Base-by-base conservation (phyloP, 2,113 vertebrate genomes). In the Chloropsis hardwickii region DNA sequence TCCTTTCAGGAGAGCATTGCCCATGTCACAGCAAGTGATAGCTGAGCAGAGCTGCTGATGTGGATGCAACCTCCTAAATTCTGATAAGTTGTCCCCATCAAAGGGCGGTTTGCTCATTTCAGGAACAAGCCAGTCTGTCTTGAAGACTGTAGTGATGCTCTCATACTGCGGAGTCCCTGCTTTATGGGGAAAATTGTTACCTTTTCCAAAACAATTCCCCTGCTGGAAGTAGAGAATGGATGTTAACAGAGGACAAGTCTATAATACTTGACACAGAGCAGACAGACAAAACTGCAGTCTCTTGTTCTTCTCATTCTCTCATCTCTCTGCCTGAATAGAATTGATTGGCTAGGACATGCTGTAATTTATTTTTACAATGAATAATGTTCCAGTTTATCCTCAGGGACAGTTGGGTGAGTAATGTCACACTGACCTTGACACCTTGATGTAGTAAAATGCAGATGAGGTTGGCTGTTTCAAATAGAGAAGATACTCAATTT, bases 401-500 rank as follows among this genome's bases (percentile, higher is more conserved):
- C 45, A 15, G 92, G 84, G 72, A 92, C 72, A 86, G 76, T 45
- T 92, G 48, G 57, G 81, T 92, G 88, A 94, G n/a, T 94, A 95
- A 92, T 94, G 61, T 96, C 81, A 87, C 27, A 21, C 61, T 14
- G 58, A 94, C 88, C 76, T 94, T 91, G 91, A 72, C 57, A 91
- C 51, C 21, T 11, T 92, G 66, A 54, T 80, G 50, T 81, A 91
- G 61, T 88, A 95, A 96, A 96, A 96, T 84, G n/a, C 28, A 74
- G 61, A 83, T 79, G 35, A 84, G 57, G 67, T 86, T 96, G 51
- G 64, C 80, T 57, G 42, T 94, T 98, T 97, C 95, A 97, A 92
- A 94, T 73, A 91, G 86, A 94, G 61, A 90, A 96, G 93, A 79
- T 23, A 92, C 90, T 96, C 94, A 89, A 90, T 97, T 97, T 92